Evolutionary conservation across 2,113 vertebrate species (phyloP), one percentile per base, ranked within the genome.

Genomic region (Serilophus lunatus): DNA sequence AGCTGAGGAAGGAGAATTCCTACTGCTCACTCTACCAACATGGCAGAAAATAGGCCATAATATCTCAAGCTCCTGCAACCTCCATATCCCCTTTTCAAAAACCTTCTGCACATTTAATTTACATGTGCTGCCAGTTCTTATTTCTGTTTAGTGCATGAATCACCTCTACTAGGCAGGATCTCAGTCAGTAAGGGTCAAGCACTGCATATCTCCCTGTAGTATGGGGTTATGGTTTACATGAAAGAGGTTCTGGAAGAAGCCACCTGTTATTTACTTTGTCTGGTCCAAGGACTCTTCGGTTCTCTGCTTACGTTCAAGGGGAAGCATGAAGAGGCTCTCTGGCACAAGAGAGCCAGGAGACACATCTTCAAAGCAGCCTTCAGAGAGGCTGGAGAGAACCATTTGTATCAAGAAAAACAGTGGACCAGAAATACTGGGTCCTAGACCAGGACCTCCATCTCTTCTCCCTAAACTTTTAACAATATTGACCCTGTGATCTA

Each of bases 351-450:
- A 80, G 8, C 3, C 31, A 54, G 12, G 4, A 59, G 3, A 75
- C 6, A 9, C 23, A 64, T 23, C 35, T 65, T 70, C n/a, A 70
- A 63, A 59, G 12, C 11, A 36, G 50, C 44, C 31, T 64, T 74
- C 26, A n/a, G 61, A 38, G 15, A 42, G 24, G 12, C 31, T 53
- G 22, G 6, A 13, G 6, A 23, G 26, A 92, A 80, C 24, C 3
- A 23, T 33, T 60, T 26, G 3, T 60, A 51, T 18, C 11, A 80
- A 68, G 2, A 54, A 10, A 72, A 54, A 81, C 12, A 25, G 0
- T 0, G 0, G 14, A 42, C 14, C 17, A 51, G 23, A 77, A 87
- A 4, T 11, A 50, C 3, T 6, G 15, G 2, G 7, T 86, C 4
- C 35, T 68, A 50, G 35, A 60, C 3, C 7, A 68, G 22, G 20